phyloP scores from a whole-genome alignment of 2,797 vertebrate genomes.

The Sphenopsis melanotis region DNA sequence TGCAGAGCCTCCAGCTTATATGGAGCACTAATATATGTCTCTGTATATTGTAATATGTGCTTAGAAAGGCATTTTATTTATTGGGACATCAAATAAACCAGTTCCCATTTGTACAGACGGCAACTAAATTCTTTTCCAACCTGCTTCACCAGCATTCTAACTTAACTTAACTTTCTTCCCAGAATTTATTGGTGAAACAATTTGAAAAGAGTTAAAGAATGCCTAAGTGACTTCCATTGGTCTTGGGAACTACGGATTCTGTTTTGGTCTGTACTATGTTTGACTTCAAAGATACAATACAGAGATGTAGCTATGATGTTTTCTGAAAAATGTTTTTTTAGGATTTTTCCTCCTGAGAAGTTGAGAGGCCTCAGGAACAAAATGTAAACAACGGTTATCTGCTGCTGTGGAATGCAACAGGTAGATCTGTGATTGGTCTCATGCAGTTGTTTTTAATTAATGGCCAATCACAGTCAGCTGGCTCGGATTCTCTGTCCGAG shows the following conservation, averaged over 20 bases:
- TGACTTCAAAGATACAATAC: neutral
- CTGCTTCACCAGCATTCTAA: neutral
- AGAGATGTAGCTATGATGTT: neutral
- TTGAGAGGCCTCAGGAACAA: no score
- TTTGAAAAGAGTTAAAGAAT: neutral
- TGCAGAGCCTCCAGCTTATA: neutral
- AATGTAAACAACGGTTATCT: no score
- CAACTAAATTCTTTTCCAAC: neutral
- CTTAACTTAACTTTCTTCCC: neutral
- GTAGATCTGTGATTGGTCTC: no score
- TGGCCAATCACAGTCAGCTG: no score
- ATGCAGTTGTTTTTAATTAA: no score
- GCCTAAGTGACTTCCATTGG: neutral
- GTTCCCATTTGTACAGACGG: neutral
- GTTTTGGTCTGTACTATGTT: neutral
- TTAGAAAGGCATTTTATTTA: neutral
- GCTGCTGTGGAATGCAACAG: no score
- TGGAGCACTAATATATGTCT: neutral
- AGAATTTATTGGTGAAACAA: neutral
- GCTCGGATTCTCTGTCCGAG: no score
- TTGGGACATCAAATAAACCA: neutral
- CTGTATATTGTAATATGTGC: neutral
- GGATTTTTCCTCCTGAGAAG: no score
- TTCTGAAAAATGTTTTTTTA: no score
- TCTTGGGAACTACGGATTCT: neutral